Conservation (phyloP, 2,888 invertebrate species). For the Mythimna loreyi region DNA sequence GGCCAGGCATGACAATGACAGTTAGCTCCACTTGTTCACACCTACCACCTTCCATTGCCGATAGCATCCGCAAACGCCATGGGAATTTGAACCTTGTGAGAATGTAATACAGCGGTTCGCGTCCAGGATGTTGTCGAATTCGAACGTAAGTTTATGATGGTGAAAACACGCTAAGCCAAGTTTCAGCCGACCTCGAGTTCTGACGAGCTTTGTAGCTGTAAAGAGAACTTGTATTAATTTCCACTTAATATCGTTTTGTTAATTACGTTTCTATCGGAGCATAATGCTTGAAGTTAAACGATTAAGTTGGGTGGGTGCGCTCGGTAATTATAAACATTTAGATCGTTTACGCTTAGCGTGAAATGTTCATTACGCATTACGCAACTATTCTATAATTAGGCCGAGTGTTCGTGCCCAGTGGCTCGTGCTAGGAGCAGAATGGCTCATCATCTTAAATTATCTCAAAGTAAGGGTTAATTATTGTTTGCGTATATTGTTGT, state of each 20-base stretch:
- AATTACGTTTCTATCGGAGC: conserved; percentile 67
- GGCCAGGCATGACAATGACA: conserved; percentile 81
- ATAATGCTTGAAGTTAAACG: conserved; percentile 67
- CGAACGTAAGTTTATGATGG: conserved; percentile 57
- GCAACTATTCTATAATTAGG: conserved; percentile 50
- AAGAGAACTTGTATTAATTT: conserved; percentile 76
- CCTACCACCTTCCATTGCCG: conserved; percentile 62
- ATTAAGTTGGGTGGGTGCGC: conserved; percentile 48
- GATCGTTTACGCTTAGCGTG: conserved; percentile 47
- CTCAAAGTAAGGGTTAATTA: conserved; percentile 13
- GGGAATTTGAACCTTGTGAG: conserved; percentile 48
- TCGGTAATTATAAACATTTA: conserved; percentile 59
- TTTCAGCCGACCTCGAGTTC: conserved; percentile 76
- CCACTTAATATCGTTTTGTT: conserved; percentile 73
- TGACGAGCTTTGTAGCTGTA: conserved; percentile 76
- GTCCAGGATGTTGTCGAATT: conserved; percentile 6
- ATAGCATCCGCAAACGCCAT: conserved; percentile 40
- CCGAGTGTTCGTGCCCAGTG: conserved; percentile 44
- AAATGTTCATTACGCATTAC: conserved; percentile 48
- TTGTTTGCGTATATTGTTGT: conserved; percentile 15
- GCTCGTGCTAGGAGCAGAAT: conserved; percentile 32
- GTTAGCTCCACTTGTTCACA: conserved; percentile 79
- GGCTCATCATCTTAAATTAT: conserved; percentile 27
- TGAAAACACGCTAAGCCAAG: conserved; percentile 75
- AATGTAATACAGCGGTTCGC: conserved; percentile 29